Base-by-base conservation (phyloP, 2,888 invertebrate genomes). In the Reticulitermes lucifugus region DNA sequence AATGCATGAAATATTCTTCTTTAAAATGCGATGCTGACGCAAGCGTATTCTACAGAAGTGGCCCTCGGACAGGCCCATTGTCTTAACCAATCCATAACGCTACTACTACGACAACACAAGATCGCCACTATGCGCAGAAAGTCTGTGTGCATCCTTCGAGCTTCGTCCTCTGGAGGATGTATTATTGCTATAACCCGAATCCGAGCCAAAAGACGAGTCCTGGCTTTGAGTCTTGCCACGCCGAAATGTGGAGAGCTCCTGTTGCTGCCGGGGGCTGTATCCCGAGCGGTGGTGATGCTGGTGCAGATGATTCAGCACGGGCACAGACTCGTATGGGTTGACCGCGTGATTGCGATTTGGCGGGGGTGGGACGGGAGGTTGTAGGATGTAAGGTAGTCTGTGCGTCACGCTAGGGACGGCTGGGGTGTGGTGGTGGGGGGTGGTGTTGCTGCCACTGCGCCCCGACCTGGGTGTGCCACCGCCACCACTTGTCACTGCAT, bases 171-270 rank as follows among this genome's bases (percentile, higher is more conserved):
- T 94, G 1, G 95, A 95, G 87, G 94, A 94, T 7, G 95, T 95
- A 89, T 95, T 95, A 90, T 96, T 96, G 90, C 96, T 96, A 91
- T 96, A 96, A 18, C 96, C 96, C 79, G 96, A 96, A 91, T 96
- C 96, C 14, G 96, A 96, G 55, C 96, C 96, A 88, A 96, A 95
- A 7, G 96, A 96, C 9, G 96, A 96, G 89, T 95, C 95, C 88
- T 94, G 94, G 87, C 94, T 94, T 84, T 94, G 94, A 71, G 94
- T 94, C 89, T 94, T 94, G 3, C 85, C 83, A 92, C 89, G 91
- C 90, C 87, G 90, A 89, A 79, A 90, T 88, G 88, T 91, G 89
- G 88, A 90, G 84, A 87, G 87, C 41, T 87, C 86, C 88, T 88
- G 84, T 89, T 89, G 86, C 55, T 89, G 89, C 12, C 89, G 89